phyloP scores from a whole-genome alignment of 2,113 vertebrate genomes.

The Coregonus clupeaformis region DNA sequence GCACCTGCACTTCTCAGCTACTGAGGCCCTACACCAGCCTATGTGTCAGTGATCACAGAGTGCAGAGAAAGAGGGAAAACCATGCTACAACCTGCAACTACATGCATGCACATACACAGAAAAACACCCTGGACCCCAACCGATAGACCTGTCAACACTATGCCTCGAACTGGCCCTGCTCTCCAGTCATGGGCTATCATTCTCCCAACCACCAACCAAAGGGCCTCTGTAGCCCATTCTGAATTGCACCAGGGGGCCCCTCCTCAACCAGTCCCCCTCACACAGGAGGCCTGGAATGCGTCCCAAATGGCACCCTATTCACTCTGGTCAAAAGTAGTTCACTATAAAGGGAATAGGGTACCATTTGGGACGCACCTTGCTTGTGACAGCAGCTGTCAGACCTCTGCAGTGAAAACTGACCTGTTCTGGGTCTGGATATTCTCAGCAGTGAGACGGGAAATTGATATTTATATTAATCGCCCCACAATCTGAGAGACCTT shows the following conservation, averaged over 20 bases:
- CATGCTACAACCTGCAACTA: not conserved
- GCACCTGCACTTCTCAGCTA: too few species aligned
- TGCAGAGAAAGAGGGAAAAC: not conserved
- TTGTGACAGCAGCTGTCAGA: not conserved
- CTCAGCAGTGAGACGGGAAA: not conserved
- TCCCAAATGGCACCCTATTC: too few species aligned
- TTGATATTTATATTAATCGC: not conserved
- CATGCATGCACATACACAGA: not conserved
- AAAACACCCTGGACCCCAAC: not conserved
- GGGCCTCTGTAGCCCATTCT: not conserved
- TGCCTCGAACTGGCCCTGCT: not conserved
- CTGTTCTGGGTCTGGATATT: not conserved
- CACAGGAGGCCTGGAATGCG: not conserved
- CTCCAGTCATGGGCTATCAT: not conserved
- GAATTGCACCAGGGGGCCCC: not conserved
- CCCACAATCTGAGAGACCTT: slow-evolving; percentile 21
- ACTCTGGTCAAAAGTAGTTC: too few species aligned
- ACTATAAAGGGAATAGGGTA: too few species aligned
- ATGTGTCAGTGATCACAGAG: too few species aligned
- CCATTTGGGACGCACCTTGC: too few species aligned
- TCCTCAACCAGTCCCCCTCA: not conserved
- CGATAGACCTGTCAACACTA: not conserved
- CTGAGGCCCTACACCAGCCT: too few species aligned
- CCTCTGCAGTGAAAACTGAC: not conserved
- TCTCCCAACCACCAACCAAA: not conserved